Evolutionary conservation across 2,888 invertebrate species (phyloP).

Genomic region (Hemicrepidius hirtus): DNA sequence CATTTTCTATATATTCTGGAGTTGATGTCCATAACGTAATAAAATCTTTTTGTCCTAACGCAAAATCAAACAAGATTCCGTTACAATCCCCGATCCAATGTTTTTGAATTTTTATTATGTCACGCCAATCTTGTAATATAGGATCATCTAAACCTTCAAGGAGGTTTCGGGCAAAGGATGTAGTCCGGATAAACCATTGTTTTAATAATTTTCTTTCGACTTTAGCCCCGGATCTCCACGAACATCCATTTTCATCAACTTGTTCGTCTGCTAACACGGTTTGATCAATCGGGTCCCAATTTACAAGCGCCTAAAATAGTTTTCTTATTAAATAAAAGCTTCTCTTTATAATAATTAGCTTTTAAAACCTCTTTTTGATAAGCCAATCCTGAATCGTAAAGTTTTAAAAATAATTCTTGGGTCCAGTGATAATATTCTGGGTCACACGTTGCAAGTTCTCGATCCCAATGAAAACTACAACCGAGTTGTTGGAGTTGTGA

Average conservation of each 20-base stretch:
- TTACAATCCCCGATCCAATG: slow-evolving; percentile 94
- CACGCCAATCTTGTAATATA: slow-evolving; percentile 84
- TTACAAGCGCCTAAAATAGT: slow-evolving; percentile 84
- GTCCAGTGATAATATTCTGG: slow-evolving; percentile 96
- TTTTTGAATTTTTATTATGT: slow-evolving; percentile 88
- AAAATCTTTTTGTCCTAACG: slow-evolving; percentile 60
- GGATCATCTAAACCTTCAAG: slow-evolving; percentile 83
- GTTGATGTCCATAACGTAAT: slow-evolving; percentile 83
- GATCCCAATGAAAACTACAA: slow-evolving; percentile 94
- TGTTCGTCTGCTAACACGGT: slow-evolving; percentile 99
- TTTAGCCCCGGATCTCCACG: slow-evolving; percentile 97
- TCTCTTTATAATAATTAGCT: slow-evolving; percentile 53
- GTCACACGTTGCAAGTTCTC: slow-evolving; percentile 92
- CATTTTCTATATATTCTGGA: slow-evolving; percentile 83
- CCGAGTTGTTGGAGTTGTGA: slow-evolving; percentile 84
- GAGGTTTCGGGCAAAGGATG: slow-evolving; percentile 84
- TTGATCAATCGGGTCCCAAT: slow-evolving; percentile 99
- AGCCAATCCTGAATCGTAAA: slow-evolving; percentile 88
- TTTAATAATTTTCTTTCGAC: slow-evolving; percentile 91
- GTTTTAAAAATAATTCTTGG: slow-evolving; percentile 92
- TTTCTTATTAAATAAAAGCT: background rate
- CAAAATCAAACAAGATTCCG: slow-evolving; percentile 83
- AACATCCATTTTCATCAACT: slow-evolving; percentile 91
- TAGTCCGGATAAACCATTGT: slow-evolving; percentile 97
- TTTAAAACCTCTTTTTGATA: slow-evolving; percentile 85